A percentile compares a stretch with the other conserved stretches of the same genome.
Conservation (phyloP, 2,797 vertebrate species). For the Eospalax fontanierii region DNA sequence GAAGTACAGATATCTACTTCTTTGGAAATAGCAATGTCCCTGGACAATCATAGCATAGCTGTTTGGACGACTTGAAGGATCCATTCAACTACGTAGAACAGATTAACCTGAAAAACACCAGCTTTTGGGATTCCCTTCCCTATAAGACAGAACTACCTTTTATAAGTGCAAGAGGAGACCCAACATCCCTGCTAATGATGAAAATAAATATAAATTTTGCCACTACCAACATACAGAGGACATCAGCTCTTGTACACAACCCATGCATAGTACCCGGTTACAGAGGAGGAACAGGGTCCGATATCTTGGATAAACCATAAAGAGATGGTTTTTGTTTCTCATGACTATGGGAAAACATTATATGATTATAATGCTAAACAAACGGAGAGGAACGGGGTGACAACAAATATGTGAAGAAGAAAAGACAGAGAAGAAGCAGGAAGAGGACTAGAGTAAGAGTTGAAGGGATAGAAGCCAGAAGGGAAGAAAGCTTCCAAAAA, state of each 20-base stretch:
- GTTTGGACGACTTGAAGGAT: background rate
- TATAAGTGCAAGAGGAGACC: background rate
- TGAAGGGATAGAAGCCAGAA: background rate
- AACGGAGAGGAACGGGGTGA: background rate
- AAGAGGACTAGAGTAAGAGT: too few species aligned
- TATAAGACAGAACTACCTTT: background rate
- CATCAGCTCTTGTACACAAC: background rate
- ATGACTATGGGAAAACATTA: too few species aligned
- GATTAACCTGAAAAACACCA: background rate
- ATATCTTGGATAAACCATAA: background rate
- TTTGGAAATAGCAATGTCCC: slow-evolving; percentile 66
- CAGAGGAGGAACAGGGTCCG: background rate
- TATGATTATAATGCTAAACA: background rate
- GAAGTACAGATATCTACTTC: slow-evolving; percentile 62
- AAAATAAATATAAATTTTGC: slow-evolving; percentile 40
- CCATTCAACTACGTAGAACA: background rate
- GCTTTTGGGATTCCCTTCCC: slow-evolving; percentile 18
- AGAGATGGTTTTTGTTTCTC: slow-evolving; percentile 3
- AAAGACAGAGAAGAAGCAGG: background rate
- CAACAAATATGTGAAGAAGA: background rate
- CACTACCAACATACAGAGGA: background rate
- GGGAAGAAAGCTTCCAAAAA: background rate
- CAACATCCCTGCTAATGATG: background rate
- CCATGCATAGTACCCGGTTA: background rate
- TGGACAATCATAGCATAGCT: background rate